Evolutionary conservation across 2,113 vertebrate genomes (phyloP), one percentile per base, ranked within the genome.

Genomic region (Oreotrochilus melanogaster): DNA sequence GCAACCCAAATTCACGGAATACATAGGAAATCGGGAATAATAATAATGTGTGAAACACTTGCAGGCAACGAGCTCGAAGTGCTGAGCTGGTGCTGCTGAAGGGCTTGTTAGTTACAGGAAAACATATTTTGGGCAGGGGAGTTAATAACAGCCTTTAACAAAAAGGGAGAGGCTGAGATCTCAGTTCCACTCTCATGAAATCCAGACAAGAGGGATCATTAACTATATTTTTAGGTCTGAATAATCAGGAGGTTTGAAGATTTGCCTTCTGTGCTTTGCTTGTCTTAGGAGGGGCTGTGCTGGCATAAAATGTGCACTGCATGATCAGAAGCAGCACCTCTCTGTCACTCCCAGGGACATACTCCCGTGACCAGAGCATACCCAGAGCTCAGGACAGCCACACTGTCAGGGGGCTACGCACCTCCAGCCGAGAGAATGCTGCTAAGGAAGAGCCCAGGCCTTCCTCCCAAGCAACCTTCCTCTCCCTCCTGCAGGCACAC

Each of bases 191-290:
- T 42, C 54, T 81, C 81, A 27, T 18, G 51, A 89, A 89, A 82
- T 61, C 50, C 27, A 70, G 57, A 45, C 69, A 89, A 89, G 86
- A 69, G 78, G 66, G 78, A 71, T 95, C 71, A 88, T 97, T 97
- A 96, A 89, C 53, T 94, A 88, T 96, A 97, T 96, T 96, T 96
- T 96, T 95, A 96, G 95, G 30, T 75, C 72, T 78, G 89, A 86
- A 70, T 88, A 86, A 89, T 89, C 18, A 18, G 33, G 24, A 86
- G 51, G 72, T 90, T 94, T 85, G 86, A 88, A 78, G 67, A 66
- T 78, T n/a, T 73, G 80, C 80, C 50, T 89, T 79, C 53, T 75
- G n/a, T 17, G 6, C 85, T 89, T 70, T 56, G 10, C 47, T 69
- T 70, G 9, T 58, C 78, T 87, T 61, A 71, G 70, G 48, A 94